A percentile compares a stretch with the other conserved stretches of the same genome.
phyloP scores from a whole-genome alignment of 2,113 vertebrate species.

The human region GRCh38 chr20:40887001-40887500 shows the following conservation, averaged over 20 bases:
- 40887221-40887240: constrained; percentile 64
- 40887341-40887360: constrained; percentile 87
- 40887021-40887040: background rate
- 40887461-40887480: constrained; percentile 82
- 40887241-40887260: constrained; percentile 79
- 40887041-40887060: background rate
- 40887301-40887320: constrained; percentile 83
- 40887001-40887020: background rate
- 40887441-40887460: constrained; percentile 83
- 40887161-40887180: background rate
- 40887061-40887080: background rate
- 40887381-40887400: constrained; percentile 89
- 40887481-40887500: constrained; percentile 86
- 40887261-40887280: constrained; percentile 81
- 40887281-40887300: constrained; percentile 98
- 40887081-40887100: background rate
- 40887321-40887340: constrained; percentile 82
- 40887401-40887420: constrained; percentile 81
- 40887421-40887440: constrained; percentile 74
- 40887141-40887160: constrained; percentile 46
- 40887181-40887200: constrained; percentile 76
- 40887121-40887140: background rate
- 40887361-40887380: constrained; percentile 87
- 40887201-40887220: constrained; percentile 86
- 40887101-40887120: constrained; percentile 58